These are phyloP conservation scores for Melanogrammus aeglefinus DNA, from an alignment of 2,797 vertebrate genomes.

Conservation along the genomic window DNA sequence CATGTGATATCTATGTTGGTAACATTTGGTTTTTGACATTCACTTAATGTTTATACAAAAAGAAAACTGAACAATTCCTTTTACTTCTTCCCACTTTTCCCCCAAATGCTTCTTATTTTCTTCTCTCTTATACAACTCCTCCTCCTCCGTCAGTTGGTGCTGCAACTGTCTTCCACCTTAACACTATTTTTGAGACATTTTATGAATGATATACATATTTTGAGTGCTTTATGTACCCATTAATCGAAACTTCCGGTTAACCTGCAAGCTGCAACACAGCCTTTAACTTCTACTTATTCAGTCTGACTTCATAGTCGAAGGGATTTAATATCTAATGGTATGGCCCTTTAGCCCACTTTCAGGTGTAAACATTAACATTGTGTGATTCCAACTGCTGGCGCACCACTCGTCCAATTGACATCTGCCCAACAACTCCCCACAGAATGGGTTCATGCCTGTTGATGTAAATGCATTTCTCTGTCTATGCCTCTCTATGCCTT, in stretches of 20 bases:
- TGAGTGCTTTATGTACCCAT: too few relatives aligned
- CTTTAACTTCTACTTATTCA: constrained; percentile 27
- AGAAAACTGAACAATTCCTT: background rate
- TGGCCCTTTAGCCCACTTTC: background rate
- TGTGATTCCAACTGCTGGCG: background rate
- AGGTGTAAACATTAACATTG: background rate
- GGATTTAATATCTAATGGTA: constrained; percentile 49
- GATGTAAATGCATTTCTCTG: too few relatives aligned
- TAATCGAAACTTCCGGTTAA: too few relatives aligned
- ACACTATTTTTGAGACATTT: too few relatives aligned
- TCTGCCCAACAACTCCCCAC: background rate
- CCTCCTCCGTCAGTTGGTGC: background rate
- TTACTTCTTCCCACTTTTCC: background rate
- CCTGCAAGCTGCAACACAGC: too few relatives aligned
- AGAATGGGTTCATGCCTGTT: background rate
- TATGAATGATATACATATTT: too few relatives aligned
- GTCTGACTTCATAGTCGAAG: constrained; percentile 45
- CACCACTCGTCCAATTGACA: background rate
- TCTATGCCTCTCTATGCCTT: too few relatives aligned
- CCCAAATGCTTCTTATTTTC: constrained; percentile 9
- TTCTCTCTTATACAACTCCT: constrained; percentile 14
- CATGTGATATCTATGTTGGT: background rate
- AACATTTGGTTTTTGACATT: background rate
- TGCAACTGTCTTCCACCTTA: background rate
- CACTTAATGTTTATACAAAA: constrained; percentile 14